Base-by-base conservation (phyloP, 2,888 invertebrate species). In the Parelbella ahira region DNA sequence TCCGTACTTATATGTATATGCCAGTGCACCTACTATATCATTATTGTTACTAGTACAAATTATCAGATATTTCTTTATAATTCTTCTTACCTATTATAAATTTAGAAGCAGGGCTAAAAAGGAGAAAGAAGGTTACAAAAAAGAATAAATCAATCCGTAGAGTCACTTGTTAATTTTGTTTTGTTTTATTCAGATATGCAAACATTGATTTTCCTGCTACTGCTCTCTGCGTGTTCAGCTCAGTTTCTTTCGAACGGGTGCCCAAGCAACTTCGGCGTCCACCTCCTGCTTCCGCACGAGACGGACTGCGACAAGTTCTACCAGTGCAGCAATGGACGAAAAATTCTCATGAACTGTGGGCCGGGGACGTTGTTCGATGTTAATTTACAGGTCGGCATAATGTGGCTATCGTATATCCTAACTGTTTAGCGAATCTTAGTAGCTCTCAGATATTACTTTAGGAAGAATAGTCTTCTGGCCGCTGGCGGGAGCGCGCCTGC, bases 191-290 rank as follows among this genome's bases (percentile, higher is more conserved):
- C 55, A 68, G 66, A 51, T 48, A 41, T 69, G 65, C 53, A 53
- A 55, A 49, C 55, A 53, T 47, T 58, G 48, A 20, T 45, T 43
- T 32, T 49, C 23, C 38, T 66, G 24, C 34, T 54, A 24, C 42
- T 62, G 48, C 28, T 38, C 47, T 73, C 51, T 51, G 61, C 48
- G 28, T 67, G 56, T 58, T 69, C 70, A 52, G 75, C 75, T 11
- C 66, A 67, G 48, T 60, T 54, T 5, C 50, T 74, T 4, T 67
- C 70, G 0, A 77, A 70, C 56, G 73, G 66, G 1, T 65, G 65
- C 38, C 66, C 45, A 11, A 28, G 42, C 1, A 54, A 70, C 32
- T 54, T 49, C 29, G 19, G 43, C 9, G 38, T 56, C 2, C 63
- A 73, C 11, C 49, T 48, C 10, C 45, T 78, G 25, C 39, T 78